Percentiles rank a stretch among this genome's conserved stretches.
Conservation (phyloP, 1,140 invertebrate species). For the Cydia pomonella region DNA sequence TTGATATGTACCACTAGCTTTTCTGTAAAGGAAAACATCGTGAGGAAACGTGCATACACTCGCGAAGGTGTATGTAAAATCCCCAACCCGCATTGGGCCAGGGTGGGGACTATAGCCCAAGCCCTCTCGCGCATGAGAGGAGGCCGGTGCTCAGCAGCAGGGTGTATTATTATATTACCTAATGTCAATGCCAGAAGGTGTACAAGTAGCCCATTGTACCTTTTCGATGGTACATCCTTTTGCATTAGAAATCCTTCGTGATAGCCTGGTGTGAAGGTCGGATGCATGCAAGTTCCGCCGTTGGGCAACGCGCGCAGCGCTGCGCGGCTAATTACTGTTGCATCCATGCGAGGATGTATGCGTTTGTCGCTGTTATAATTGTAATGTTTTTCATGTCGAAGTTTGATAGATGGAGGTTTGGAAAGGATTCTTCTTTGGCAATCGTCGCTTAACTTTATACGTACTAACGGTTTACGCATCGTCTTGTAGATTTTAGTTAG, state of each 20-base stretch:
- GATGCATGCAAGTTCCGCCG: constrained; percentile 69
- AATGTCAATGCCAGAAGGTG: neutral
- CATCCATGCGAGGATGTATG: constrained; percentile 39
- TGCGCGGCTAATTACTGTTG: constrained; percentile 70
- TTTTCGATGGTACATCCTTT: constrained; percentile 35
- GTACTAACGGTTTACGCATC: no score
- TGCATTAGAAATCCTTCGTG: constrained; percentile 64
- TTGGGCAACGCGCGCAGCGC: constrained; percentile 58
- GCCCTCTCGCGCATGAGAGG: no score
- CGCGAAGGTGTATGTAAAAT: no score
- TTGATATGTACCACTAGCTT: no score
- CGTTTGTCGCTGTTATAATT: constrained; percentile 20
- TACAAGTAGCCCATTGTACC: neutral
- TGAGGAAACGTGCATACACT: no score
- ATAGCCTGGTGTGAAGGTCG: constrained; percentile 62
- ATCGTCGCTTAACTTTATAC: constrained; percentile 1
- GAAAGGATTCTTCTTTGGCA: constrained; percentile 3
- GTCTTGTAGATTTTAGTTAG: no score
- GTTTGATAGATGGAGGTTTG: neutral
- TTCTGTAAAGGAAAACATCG: no score
- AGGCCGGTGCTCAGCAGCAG: no score
- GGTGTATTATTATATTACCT: no score
- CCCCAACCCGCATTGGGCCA: no score
- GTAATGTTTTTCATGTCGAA: constrained; percentile 23
- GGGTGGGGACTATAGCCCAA: no score